Evolutionary conservation across 2,797 vertebrate species (phyloP), one percentile per base, ranked within the genome.

Genomic region (Trachops cirrhosus): DNA sequence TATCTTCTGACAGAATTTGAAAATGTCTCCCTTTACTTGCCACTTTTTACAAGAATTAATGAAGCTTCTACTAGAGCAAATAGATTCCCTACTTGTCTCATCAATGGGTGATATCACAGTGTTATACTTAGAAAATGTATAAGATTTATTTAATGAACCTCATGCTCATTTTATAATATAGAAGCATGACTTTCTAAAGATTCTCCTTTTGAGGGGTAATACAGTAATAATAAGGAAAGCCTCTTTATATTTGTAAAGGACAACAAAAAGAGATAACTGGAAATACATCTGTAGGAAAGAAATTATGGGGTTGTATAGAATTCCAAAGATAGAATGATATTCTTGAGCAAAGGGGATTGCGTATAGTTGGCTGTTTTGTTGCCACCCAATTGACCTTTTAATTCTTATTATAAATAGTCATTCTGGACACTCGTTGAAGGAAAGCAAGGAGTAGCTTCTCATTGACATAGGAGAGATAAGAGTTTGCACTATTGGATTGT

Each of bases 31-130:
- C 4, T 89, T 3, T 85, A 46, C 78, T 92, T 88, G 34, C 9
- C 48, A 52, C 6, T 29, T 92, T 90, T 96, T 78, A 88, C 0
- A 86, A 54, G 41, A 95, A 75, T 75, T 85, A 62, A 94, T 70
- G 54, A 89, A 79, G 32, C 39, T 93, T 78, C 21, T 75, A 10
- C 18, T 16, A 74, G 34, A 80, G 15, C 5, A 44, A 91, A 89
- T 91, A 37, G 1, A 95, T 86, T 79, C 39, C 10, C 83, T 67
- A 64, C 52, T 86, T 83, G 77, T 48, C 24, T 91, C n/a, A 79
- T 71, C 71, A 77, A 9, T 52, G 26, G 2, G 12, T 89, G 50
- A 8, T 48, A 21, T 91, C 62, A 71, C 18, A 75, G 24, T 10
- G 9, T 29, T 86, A 46, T 44, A 57, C 29, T 75, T 71, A 83